Base-by-base conservation (phyloP, 2,888 invertebrate genomes). In the Embidobia sp. region DNA sequence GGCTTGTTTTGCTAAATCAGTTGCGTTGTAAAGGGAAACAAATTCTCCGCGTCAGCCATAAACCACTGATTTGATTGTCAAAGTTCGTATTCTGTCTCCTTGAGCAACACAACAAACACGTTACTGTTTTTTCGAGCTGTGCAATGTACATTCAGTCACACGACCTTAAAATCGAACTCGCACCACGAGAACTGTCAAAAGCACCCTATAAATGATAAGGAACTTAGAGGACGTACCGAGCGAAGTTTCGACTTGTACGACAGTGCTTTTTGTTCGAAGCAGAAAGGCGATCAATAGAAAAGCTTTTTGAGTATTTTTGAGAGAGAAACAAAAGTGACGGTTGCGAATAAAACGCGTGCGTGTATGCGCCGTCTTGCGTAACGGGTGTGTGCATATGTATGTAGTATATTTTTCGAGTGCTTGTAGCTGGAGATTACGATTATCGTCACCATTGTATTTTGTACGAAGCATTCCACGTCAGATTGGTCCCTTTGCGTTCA, bases 361-460 rank as follows among this genome's bases (percentile, higher is more conserved):
- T 67, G 74, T 74, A 37, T 66, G 66, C 57, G 66, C 49, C 10
- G 53, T 72, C 22, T 59, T 31, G 59, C 26, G 55, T 57, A 55
- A 48, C 61, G 74, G 42, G 46, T 75, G 63, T 61, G 66, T 67
- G 66, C 57, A 75, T 75, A 74, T 75, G 74, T 66, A 37, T 74
- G 73, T 74, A 63, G 51, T 74, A 57, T 74, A 69, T 69, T 75
- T 74, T 75, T 75, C 59, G 49, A 69, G 61, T 44, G 69, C 64
- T 70, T 76, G 57, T 63, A 61, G 42, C 44, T 48, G 48, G 33
- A 48, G 55, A 57, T 48, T 46, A 48, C 11, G 48, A 49, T 55
- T 37, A 57, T 15, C n/a, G 22, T 59, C 29, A 22, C 53, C 44
- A 33, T 42, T 63, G 48, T 64, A 19, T 74, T 73, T 44, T 33